Base-by-base conservation (phyloP, 1,140 invertebrate genomes). In the Neodiprion lecontei region DNA sequence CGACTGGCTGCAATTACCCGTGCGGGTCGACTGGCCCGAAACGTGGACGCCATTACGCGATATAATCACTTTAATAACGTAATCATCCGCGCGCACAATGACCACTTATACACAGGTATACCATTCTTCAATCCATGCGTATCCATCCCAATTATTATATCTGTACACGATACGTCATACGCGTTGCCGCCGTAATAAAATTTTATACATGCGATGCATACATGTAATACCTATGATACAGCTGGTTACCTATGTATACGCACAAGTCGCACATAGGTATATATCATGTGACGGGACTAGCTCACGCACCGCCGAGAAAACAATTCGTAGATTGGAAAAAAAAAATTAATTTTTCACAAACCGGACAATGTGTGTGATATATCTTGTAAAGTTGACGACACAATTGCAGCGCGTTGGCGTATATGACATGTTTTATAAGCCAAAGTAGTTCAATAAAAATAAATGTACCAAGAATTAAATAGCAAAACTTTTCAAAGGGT, bases 31-130 rank as follows among this genome's bases (percentile, higher is more conserved):
- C 1, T n/a, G 53, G 53, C 53, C 53, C 53, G 53, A 40, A 40
- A 40, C 53, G 53, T n/a, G 53, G 53, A 61, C 53, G 53, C 48
- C 5, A 71, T 71, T 71, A 71, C 70, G 48, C 70, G 70, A 71
- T 50, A 71, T 71, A 71, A 71, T 71, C 70, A 21, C 23, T 11
- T 48, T 71, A 71, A 71, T 71, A 71, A 71, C 48, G 23, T 71
- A 71, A 71, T 71, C 70, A 48, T 71, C 12, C 21, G 48, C 48
- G 48, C 3, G n/a, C 7, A 71, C 70, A 71, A 71, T 71, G 70
- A 48, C 70, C 70, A 71, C 70, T 48, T 71, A 69, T 61, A 61
- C 8, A 61, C 8, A 61, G 53, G 53, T 61, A 40, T 40, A 61
- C 1, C 53, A 2, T n/a, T 61, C 53, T 61, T n/a, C n/a, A 12